A percentile compares a stretch with the other conserved stretches of the same genome.
Conservation (phyloP, 1,140 invertebrate genomes). For the Zaprionus taronus region DNA sequence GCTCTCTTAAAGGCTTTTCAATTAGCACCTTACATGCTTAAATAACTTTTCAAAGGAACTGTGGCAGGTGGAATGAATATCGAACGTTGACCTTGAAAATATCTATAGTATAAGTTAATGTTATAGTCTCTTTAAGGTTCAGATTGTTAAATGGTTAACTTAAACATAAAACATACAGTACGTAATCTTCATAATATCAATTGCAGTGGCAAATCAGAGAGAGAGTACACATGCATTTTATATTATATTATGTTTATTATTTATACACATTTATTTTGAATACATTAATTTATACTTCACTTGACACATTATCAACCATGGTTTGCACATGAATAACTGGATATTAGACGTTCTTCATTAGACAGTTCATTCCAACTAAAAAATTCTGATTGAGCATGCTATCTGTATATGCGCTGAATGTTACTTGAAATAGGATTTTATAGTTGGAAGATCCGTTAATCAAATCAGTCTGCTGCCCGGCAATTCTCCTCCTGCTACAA, state of each 20-base stretch:
- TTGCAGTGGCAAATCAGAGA: too few relatives aligned
- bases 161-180: too few relatives aligned
- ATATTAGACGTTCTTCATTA: background rate
- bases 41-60: background rate
- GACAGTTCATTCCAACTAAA: background rate
- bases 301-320: constrained; percentile 2
- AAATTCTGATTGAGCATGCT: background rate
- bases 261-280: background rate
- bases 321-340: background rate
- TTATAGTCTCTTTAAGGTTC: too few relatives aligned
- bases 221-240: too few relatives aligned
- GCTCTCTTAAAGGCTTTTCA: background rate
- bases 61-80: background rate
- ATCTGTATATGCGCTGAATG: background rate
- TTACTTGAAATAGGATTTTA: background rate
- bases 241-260: too few relatives aligned
- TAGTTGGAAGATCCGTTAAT: background rate
- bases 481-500: constrained; percentile 31
- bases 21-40: background rate
- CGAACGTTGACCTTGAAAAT: background rate
- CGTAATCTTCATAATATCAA: too few relatives aligned
- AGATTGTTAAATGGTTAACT: too few relatives aligned
- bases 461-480: constrained; percentile 7
- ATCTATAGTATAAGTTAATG: background rate
- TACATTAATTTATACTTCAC: constrained; percentile 1